These are phyloP conservation scores for Sebastes schlegelii DNA, from an alignment of 2,113 vertebrate species.

Conservation along the genomic window DNA sequence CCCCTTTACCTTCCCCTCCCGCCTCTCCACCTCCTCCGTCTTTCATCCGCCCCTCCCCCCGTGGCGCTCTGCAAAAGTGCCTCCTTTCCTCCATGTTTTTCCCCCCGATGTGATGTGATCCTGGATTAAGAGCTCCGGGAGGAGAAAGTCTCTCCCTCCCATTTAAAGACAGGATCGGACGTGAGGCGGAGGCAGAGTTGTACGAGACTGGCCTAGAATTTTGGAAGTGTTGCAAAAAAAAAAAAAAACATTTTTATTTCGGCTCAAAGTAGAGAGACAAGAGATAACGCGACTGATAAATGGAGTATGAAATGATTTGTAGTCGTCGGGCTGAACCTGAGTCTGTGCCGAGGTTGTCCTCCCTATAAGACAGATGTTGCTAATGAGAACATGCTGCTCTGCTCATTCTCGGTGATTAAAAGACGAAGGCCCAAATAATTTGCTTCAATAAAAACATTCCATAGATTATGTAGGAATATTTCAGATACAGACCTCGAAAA, in stretches of 20 bases:
- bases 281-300: conserved; percentile 27
- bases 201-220: conserved; percentile 40
- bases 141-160: conserved; percentile 73
- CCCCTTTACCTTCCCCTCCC: conserved; percentile 46
- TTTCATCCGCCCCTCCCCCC: conserved; percentile 47
- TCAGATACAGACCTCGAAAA: neutral
- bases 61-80: conserved; percentile 53
- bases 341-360: conserved; percentile 40
- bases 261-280: conserved; percentile 6
- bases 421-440: neutral
- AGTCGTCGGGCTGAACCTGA: conserved; percentile 8
- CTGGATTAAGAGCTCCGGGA: conserved; percentile 86
- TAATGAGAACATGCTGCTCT: conserved; percentile 38
- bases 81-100: conserved; percentile 61
- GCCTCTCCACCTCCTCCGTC: conserved; percentile 39
- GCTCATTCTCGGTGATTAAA: conserved; percentile 36
- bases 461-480: conserved; percentile 17
- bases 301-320: conserved; percentile 26
- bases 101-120: conserved; percentile 69
- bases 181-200: conserved; percentile 53
- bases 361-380: conserved; percentile 51
- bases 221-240: conserved; percentile 7
- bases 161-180: conserved; percentile 57
- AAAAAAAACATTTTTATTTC: conserved; percentile 23
- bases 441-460: conserved; percentile 14